Conservation (phyloP, 2,888 invertebrate species). For the Galerucella nymphaeae region DNA sequence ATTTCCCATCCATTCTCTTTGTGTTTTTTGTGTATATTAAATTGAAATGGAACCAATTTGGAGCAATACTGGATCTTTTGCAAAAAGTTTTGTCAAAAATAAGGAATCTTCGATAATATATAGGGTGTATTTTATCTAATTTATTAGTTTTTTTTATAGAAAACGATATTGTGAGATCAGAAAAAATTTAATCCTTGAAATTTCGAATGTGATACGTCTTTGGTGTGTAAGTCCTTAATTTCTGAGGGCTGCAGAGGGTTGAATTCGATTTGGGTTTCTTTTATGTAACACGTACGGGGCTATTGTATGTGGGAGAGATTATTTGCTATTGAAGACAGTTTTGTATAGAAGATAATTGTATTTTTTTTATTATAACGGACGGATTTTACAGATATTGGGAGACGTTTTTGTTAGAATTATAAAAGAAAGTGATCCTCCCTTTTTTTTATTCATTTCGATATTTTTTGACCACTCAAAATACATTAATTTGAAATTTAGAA, state of each 20-base stretch:
- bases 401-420: constrained; percentile 1
- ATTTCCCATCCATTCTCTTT: too few species aligned
- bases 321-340: constrained; percentile 33
- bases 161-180: too few species aligned
- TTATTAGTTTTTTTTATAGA: too few species aligned
- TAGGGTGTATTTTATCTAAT: too few species aligned
- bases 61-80: too few species aligned
- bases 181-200: not conserved
- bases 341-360: constrained; percentile 31
- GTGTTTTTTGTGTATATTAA: too few species aligned
- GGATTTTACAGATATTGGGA: constrained; percentile 23
- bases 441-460: not conserved
- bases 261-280: constrained; percentile 47
- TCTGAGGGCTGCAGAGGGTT: constrained; percentile 52
- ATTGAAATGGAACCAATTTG: too few species aligned
- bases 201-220: constrained; percentile 37
- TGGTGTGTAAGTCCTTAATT: constrained; percentile 55
- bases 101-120: too few species aligned
- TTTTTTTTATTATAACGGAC: constrained; percentile 27
- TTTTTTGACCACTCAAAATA: not conserved
- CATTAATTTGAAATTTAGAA: too few species aligned
- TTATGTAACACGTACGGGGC: constrained; percentile 40
- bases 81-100: too few species aligned
- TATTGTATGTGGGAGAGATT: constrained; percentile 35
- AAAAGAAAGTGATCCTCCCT: not conserved